Conservation (phyloP, 1,140 invertebrate genomes). For the Zaprionus davidi region DNA sequence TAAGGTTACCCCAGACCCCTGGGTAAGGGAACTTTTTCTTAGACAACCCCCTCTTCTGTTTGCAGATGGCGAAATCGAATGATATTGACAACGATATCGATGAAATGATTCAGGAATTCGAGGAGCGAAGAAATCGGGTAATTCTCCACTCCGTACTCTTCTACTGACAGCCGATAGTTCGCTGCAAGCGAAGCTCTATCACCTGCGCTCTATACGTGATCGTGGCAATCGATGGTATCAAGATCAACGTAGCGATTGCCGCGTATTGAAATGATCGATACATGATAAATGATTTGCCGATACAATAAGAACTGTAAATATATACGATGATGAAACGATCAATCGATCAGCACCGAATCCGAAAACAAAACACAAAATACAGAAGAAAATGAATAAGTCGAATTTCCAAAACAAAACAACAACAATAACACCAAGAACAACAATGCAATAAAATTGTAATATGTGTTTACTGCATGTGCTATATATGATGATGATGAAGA, state of each 20-base stretch:
- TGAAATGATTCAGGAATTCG: conserved; percentile 97
- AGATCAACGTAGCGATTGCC: conserved; percentile 3
- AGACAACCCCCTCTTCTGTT: conserved; percentile 44
- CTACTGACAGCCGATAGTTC: conserved; percentile 88
- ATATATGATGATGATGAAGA: background rate
- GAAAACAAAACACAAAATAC: conserved; percentile 18
- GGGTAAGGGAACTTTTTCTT: too few species aligned
- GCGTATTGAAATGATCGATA: conserved; percentile 24
- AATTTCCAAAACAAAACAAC: conserved; percentile 35
- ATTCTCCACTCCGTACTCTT: conserved; percentile 97
- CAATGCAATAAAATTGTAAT: conserved; percentile 53
- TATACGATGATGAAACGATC: conserved; percentile 24
- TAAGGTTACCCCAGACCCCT: conserved; percentile 80
- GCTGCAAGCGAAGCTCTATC: conserved; percentile 33
- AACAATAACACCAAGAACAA: conserved; percentile 11
- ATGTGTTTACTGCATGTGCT: conserved; percentile 41
- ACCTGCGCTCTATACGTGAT: conserved; percentile 40
- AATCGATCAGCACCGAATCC: conserved; percentile 21
- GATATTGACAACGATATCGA: conserved; percentile 99
- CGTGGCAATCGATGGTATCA: conserved; percentile 8
- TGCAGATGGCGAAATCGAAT: conserved; percentile 93
- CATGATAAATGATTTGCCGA: background rate
- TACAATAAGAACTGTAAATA: conserved; percentile 36
- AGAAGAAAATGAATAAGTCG: conserved; percentile 23
- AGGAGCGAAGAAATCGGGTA: conserved; percentile 93